Evolutionary conservation across 2,888 invertebrate species (phyloP), one percentile per base, ranked within the genome.

Genomic region (Coleophora flavipennella): DNA sequence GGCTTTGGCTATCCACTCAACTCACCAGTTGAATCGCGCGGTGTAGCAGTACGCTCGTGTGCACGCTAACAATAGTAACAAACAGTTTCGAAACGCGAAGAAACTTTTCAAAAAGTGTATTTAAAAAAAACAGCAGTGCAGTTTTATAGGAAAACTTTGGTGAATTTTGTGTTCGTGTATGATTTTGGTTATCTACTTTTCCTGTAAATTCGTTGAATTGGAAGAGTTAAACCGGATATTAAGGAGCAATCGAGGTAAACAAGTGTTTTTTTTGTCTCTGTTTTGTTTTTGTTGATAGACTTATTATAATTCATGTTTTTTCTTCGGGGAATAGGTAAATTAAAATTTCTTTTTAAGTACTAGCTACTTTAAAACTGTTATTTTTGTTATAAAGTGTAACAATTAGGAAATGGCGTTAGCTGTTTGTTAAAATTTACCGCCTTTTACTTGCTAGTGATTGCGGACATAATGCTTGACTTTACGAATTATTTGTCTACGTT

Each of bases 21-120:
- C 20, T 6, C 6, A 25, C 49, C 64, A 77, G 75, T 78, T 61
- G 57, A 62, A 54, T 54, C 55, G 63, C 63, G 66, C 60, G 53
- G 66, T 43, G 38, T 43, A 43, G 40, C 37, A 49, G 44, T 57
- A 63, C 59, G 62, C 67, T 69, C 46, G 53, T 59, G 51, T 48
- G 52, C 50, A 49, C 56, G 57, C 59, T 51, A 52, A 25, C 50
- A 45, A 45, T 42, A 52, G 10, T 25, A n/a, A n/a, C 28, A 20
- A n/a, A n/a, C 28, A 20, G 20, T 20, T 20, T 20, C 20, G 20
- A 20, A 20, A 20, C 20, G 20, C 20, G 20, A 3, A 3, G 20
- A 20, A 20, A 20, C 31, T 14, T 3, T 36, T 27, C 13, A 8
- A 33, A 32, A 20, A 20, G 20, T 20, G 20, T 20, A n/a, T 33